Conservation (phyloP, 2,113 vertebrate genomes). For the Saguinus imperator region DNA sequence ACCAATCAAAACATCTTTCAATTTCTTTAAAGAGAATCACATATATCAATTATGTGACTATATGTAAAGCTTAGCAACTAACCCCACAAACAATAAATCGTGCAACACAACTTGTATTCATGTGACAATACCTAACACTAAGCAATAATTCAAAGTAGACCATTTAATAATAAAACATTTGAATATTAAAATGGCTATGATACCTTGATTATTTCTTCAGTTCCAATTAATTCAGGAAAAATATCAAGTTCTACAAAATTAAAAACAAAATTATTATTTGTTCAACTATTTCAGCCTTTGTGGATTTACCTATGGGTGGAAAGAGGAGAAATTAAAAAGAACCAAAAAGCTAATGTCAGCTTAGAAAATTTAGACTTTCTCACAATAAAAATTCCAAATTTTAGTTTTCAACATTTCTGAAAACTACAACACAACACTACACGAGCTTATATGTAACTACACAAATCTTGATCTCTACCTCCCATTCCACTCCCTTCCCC, state of each 20-base stretch:
- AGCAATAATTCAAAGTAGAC: not conserved
- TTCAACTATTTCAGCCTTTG: not conserved
- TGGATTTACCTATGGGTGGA: not conserved
- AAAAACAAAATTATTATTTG: constrained; percentile 77
- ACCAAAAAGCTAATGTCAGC: not conserved
- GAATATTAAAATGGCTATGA: constrained; percentile 20
- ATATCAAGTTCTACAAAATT: constrained; percentile 86
- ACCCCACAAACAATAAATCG: not conserved
- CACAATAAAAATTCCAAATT: constrained; percentile 21
- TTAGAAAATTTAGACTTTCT: constrained; percentile 21
- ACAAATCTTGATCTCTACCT: not conserved
- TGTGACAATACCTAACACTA: not conserved
- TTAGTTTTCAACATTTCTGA: not conserved
- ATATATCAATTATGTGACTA: not conserved
- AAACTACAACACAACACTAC: not conserved
- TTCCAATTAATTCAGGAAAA: constrained; percentile 86
- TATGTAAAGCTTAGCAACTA: not conserved
- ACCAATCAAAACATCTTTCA: not conserved
- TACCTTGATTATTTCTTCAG: constrained; percentile 89
- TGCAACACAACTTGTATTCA: not conserved
- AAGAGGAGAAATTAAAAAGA: not conserved
- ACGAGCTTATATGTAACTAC: not conserved
- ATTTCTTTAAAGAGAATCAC: not conserved
- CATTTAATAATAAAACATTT: constrained; percentile 62
- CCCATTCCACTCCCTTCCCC: not conserved